Percentiles rank a stretch among this genome's conserved stretches.
Conservation (phyloP, 1,140 invertebrate species). For the Aphelenchoides besseyi region DNA sequence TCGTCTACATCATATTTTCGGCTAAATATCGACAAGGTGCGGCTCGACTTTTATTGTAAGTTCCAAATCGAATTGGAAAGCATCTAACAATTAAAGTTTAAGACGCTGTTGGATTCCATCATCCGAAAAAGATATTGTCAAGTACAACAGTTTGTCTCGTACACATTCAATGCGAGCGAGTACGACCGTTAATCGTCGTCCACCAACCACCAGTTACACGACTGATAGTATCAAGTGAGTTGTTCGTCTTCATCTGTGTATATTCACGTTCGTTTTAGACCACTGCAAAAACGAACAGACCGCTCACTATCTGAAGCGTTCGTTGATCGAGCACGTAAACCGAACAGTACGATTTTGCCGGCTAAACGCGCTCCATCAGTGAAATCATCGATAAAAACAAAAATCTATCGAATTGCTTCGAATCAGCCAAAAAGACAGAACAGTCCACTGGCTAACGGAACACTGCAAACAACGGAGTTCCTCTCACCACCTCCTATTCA, state of each 20-base stretch:
- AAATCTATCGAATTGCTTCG: neutral
- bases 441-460: neutral
- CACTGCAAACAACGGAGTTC: neutral
- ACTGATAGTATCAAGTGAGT: conserved; percentile 19
- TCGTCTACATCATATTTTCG: conserved; percentile 39
- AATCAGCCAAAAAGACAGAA: neutral
- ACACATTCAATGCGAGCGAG: conserved; percentile 22
- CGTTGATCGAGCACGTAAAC: neutral
- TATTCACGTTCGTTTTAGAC: neutral
- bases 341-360: neutral
- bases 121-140: neutral
- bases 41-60: conserved; percentile 21
- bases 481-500: neutral
- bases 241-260: neutral
- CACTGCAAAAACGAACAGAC: neutral
- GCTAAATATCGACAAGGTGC: conserved; percentile 42
- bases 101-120: neutral
- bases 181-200: neutral
- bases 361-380: neutral
- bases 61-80: no score
- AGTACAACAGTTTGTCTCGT: conserved; percentile 10
- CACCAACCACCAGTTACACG: conserved; percentile 12
- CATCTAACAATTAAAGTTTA: no score
- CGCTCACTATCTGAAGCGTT: neutral
- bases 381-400: neutral